Base-by-base conservation (phyloP, 2,888 invertebrate genomes). In the Malthinus flaveolus region DNA sequence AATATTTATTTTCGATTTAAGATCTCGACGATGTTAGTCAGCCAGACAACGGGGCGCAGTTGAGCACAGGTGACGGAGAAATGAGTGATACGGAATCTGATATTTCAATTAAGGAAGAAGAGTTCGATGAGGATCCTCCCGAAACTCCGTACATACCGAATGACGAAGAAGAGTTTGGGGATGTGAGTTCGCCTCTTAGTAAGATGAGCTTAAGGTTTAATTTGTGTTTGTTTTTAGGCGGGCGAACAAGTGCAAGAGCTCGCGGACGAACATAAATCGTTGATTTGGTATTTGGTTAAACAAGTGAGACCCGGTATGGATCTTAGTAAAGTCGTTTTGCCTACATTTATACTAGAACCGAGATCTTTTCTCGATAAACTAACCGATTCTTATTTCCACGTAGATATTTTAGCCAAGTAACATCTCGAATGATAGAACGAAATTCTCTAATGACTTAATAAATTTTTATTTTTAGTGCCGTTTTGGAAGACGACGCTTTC, bases 281-380 rank as follows among this genome's bases (percentile, higher is more conserved):
- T 97, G 39, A 89, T 97, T 69, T 97, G 97, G 96, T 92, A 91
- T 75, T 83, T 97, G 35, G 84, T 97, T 71, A 97, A 97, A 79
- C 97, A 97, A 84, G 93, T 95, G 33, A 85, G 95, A 10, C 95
- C 96, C 0, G 97, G 97, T 46, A 97, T 97, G 97, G 97, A 97
- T 81, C 81, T 97, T 32, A 92, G 92, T 61, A 92, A 93, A 82
- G 92, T 97, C 42, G 95, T 95, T 9, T 81, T 97, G 66, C 96
- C 96, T 0, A 96, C 96, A 0, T 96, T 96, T 76, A 96, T 97
- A 55, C 80, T 97, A 66, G 96, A 97, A 75, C 95, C 96, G 0
- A 82, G 96, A 44, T 96, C 95, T 0, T 95, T 97, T 78, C 82
- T 97, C 36, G 96, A 97, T 78, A 96, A 96, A 78, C 82, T 96